Base-by-base conservation (phyloP, 2,797 vertebrate species). In the Merluccius polli region DNA sequence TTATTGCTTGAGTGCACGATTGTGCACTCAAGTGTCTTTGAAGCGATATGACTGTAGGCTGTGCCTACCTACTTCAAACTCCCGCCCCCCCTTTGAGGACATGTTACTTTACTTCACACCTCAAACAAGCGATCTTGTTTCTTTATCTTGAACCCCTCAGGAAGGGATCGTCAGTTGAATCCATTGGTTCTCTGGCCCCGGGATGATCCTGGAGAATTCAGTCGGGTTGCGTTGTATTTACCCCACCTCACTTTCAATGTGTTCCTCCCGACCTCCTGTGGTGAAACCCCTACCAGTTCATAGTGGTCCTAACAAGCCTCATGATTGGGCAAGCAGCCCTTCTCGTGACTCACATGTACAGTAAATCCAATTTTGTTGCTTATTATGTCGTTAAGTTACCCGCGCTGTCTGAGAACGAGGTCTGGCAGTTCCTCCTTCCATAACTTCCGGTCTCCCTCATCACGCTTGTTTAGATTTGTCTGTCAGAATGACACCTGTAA, bases 331-430 rank as follows among this genome's bases (percentile, higher is more conserved):
- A 52, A 81, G 41, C 73, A 0, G 27, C 31, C 63, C 30, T 86
- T 87, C 91, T 91, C 82, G 83, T 77, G 91, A 90, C 87, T 93
- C 88, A 80, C 76, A 93, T 93, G 87, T 89, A 85, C 86, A 74
- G 69, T 86, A 78, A 92, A 94, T 93, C 85, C 29, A 89, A 91
- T 93, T 89, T 70, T 82, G 82, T 59, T 44, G 44, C 72, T 88
- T 12, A 27, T 92, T 91, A 89, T 72, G 72, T 90, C 6, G 73
- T 89, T 92, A 87, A 80, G 73, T 69, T 76, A 76, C 74, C 83
- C 70, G 71, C 59, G 16, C 77, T 69, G 31, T 18, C 11, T 63
- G 4, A 68, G 65, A 72, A 77, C 81, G 72, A 41, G 48, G 74
- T 33, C 68, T 0, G 35, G 44, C 21, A 4, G 35, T 24, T 29